phyloP scores from a whole-genome alignment of 2,888 invertebrate genomes.

The Synanthedon andrenaeformis region DNA sequence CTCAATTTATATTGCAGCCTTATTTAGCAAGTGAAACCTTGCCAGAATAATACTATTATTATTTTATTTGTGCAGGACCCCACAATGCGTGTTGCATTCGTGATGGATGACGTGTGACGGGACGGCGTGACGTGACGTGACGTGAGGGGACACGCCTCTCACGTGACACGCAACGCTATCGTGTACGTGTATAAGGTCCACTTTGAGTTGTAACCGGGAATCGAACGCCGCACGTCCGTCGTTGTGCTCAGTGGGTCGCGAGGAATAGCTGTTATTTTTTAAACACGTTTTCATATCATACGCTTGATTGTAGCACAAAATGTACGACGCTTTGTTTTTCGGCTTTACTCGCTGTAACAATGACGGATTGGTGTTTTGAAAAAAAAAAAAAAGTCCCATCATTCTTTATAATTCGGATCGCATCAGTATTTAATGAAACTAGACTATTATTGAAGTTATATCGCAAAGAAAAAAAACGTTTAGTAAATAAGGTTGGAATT shows the following conservation, averaged over 20 bases:
- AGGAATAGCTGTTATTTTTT: slow-evolving; percentile 25
- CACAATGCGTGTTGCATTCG: slow-evolving; percentile 67
- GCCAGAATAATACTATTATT: too few relatives aligned
- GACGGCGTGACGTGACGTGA: slow-evolving; percentile 26
- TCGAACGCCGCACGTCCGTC: neutral
- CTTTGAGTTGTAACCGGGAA: neutral
- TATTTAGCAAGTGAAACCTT: too few relatives aligned
- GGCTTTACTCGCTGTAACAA: neutral
- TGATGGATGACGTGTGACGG: slow-evolving; percentile 66
- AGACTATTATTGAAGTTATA: slow-evolving; percentile 34
- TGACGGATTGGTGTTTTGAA: neutral
- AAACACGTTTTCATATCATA: slow-evolving; percentile 46
- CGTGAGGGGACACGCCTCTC: slow-evolving; percentile 9
- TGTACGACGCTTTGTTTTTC: neutral
- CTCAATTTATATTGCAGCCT: too few relatives aligned
- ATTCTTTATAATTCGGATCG: slow-evolving; percentile 11
- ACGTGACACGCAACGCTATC: slow-evolving; percentile 15
- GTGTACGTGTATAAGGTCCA: slow-evolving; percentile 3
- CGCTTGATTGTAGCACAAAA: slow-evolving; percentile 30
- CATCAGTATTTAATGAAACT: slow-evolving; percentile 38
- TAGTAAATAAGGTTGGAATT: slow-evolving; percentile 34
- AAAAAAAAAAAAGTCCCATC: too few relatives aligned
- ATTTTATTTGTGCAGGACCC: slow-evolving; percentile 42
- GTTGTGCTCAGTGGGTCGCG: slow-evolving; percentile 1
- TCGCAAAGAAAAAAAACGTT: slow-evolving; percentile 14